A percentile compares a stretch with the other conserved stretches of the same genome.
phyloP scores from a whole-genome alignment of 2,113 vertebrate genomes.

The Dermatemys mawii region DNA sequence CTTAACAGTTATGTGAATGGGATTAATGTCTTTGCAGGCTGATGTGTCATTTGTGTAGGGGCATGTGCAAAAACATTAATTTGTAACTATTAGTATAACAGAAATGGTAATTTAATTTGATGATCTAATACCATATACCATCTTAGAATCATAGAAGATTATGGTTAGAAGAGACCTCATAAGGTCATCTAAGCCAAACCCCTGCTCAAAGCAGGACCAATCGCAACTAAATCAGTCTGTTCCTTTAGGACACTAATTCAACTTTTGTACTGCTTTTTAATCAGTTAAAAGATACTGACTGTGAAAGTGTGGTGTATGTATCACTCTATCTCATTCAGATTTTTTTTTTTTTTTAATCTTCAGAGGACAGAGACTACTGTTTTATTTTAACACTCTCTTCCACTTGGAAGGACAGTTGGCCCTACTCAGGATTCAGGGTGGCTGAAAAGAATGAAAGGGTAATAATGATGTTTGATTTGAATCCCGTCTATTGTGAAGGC shows the following conservation, averaged over 20 bases:
- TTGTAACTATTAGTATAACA: not conserved
- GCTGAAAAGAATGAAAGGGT: not conserved
- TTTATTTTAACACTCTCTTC: not conserved
- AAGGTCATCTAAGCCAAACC: no score
- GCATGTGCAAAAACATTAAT: not conserved
- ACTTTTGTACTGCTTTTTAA: not conserved
- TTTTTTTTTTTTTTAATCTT: not conserved
- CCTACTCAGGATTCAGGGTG: not conserved
- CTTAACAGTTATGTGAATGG: not conserved
- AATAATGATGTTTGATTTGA: not conserved
- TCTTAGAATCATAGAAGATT: no score
- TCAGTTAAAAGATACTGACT: not conserved
- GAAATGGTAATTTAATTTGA: not conserved
- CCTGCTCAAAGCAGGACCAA: no score
- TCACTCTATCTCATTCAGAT: not conserved
- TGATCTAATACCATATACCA: not conserved
- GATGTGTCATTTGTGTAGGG: not conserved
- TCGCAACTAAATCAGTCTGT: no score
- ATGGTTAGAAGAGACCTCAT: no score
- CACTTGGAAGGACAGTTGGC: not conserved
- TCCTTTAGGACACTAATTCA: not conserved
- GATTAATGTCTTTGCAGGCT: not conserved
- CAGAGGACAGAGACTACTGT: not conserved
- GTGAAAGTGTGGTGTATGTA: not conserved
- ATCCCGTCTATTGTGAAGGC: not conserved